These are phyloP conservation scores for Catharus ustulatus DNA, from an alignment of 2,797 vertebrate species.

Conservation along the genomic window DNA sequence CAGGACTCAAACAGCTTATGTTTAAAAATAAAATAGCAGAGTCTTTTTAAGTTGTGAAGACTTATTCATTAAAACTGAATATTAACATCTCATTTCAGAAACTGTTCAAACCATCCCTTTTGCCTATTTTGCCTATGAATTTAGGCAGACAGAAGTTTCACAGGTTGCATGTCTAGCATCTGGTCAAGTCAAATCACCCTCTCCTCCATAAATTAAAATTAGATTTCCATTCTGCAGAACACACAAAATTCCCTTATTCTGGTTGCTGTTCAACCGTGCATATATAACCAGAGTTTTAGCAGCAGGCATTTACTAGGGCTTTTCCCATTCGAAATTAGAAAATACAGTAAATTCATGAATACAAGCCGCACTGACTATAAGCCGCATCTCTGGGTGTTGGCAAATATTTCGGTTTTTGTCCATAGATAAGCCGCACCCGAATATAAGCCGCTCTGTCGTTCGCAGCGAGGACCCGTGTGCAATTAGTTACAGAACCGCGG, in stretches of 20 bases:
- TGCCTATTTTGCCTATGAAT: slow-evolving; percentile 58
- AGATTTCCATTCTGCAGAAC: slow-evolving; percentile 41
- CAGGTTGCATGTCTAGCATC: slow-evolving; percentile 59
- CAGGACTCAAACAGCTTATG: slow-evolving; percentile 29
- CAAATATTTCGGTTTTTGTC: too few relatives aligned
- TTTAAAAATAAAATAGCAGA: slow-evolving; percentile 54
- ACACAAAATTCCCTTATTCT: slow-evolving; percentile 30
- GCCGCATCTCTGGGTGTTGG: too few relatives aligned
- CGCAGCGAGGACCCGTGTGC: too few relatives aligned
- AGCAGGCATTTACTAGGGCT: not conserved
- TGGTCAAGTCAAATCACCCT: slow-evolving; percentile 60
- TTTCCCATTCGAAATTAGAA: not conserved
- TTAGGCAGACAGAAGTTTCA: slow-evolving; percentile 58
- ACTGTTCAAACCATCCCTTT: slow-evolving; percentile 35
- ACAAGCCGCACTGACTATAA: too few relatives aligned
- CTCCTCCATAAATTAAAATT: slow-evolving; percentile 57
- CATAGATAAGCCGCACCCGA: too few relatives aligned
- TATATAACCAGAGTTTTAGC: not conserved
- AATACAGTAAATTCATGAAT: too few relatives aligned
- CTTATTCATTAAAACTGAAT: slow-evolving; percentile 48
- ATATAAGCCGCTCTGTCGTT: too few relatives aligned
- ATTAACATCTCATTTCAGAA: slow-evolving; percentile 62
- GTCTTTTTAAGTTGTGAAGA: slow-evolving; percentile 34
- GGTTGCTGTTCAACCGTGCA: not conserved
- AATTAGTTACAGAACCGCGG: too few relatives aligned